A percentile compares a stretch with the other conserved stretches of the same genome.
Conservation (phyloP, 2,113 vertebrate species). For the Tychaedon coryphoeus region DNA sequence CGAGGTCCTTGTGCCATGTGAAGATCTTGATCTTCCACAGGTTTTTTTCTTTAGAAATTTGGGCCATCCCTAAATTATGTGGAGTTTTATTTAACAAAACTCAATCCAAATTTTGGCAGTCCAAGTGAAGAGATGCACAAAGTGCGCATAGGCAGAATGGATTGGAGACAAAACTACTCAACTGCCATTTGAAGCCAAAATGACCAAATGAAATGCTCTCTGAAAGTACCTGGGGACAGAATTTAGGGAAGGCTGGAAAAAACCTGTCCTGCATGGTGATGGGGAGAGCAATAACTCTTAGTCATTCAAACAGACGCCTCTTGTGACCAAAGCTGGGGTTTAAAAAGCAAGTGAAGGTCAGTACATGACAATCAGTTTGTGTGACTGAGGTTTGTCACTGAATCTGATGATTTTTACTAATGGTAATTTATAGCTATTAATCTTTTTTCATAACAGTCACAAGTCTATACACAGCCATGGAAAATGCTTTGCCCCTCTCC, state of each 20-base stretch:
- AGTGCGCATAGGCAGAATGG: not conserved
- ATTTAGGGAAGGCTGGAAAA: not conserved
- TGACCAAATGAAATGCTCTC: not conserved
- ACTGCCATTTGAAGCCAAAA: not conserved
- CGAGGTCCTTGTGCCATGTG: not conserved
- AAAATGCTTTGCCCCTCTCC: no score
- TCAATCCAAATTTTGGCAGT: not conserved
- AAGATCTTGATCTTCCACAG: not conserved
- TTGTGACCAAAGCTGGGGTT: not conserved
- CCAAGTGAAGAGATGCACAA: not conserved
- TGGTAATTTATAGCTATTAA: not conserved
- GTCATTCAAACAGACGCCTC: not conserved
- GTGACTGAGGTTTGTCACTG: not conserved
- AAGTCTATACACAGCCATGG: accelerated
- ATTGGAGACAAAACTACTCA: not conserved
- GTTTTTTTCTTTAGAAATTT: not conserved
- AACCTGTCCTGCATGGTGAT: not conserved
- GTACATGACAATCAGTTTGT: accelerated
- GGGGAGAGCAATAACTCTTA: not conserved
- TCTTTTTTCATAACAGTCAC: not conserved
- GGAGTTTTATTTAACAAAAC: not conserved
- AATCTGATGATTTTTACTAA: not conserved
- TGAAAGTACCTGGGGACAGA: not conserved
- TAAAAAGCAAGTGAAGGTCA: not conserved
- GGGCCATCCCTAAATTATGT: not conserved